Conservation (phyloP, 2,888 invertebrate genomes). For the Sesia bembeciformis region DNA sequence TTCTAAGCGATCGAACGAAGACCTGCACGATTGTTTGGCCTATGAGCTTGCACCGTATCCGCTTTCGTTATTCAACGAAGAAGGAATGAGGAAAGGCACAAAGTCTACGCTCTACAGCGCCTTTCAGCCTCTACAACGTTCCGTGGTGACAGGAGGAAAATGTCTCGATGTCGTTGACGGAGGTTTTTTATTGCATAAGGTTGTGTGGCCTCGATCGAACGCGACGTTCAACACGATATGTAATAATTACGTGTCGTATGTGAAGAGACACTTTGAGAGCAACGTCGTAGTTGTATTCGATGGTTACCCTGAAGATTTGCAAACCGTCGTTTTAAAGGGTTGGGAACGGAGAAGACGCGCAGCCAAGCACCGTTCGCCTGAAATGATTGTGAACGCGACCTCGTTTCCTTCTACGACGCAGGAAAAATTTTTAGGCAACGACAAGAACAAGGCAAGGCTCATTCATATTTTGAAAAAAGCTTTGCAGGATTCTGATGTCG, state of each 20-base stretch:
- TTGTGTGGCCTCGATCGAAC: neutral
- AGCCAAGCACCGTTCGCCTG: conserved; percentile 3
- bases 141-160: neutral
- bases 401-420: conserved; percentile 3
- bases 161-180: conserved; percentile 6
- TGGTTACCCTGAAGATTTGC: neutral
- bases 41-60: conserved; percentile 9
- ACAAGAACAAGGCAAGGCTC: conserved; percentile 5
- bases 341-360: neutral
- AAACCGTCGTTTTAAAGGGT: no score
- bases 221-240: neutral
- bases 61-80: neutral
- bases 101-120: neutral
- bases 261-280: neutral
- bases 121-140: neutral
- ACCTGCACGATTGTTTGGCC: conserved; percentile 5
- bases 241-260: neutral
- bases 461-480: neutral
- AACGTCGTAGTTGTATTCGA: neutral
- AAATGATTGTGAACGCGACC: conserved; percentile 3
- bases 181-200: conserved; percentile 3
- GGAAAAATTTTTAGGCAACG: conserved; percentile 7
- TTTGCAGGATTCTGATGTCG: neutral
- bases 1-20: conserved; percentile 4
- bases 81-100: neutral